phyloP scores from a whole-genome alignment of 2,797 vertebrate genomes.

The Perdix hodgsoniae region DNA sequence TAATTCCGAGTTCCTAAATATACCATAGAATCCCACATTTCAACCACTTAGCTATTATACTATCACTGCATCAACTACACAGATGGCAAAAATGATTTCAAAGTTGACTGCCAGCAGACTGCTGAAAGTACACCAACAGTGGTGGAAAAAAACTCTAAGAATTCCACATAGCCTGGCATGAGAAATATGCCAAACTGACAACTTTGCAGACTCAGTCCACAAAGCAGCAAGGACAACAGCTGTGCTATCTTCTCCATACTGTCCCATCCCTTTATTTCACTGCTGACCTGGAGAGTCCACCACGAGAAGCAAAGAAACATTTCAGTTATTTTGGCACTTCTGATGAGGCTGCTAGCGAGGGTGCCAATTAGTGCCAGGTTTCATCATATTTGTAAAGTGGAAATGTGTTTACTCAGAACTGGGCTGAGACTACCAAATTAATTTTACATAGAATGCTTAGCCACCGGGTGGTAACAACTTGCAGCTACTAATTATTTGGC shows the following conservation, averaged over 20 bases:
- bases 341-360: slow-evolving; percentile 30
- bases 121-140: background rate
- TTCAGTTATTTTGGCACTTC: slow-evolving; percentile 22
- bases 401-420: slow-evolving; percentile 35
- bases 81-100: slow-evolving; percentile 43
- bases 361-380: slow-evolving; percentile 53
- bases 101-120: slow-evolving; percentile 10
- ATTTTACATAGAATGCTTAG: background rate
- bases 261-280: background rate
- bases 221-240: slow-evolving; percentile 1
- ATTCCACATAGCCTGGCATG: background rate
- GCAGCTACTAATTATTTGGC: slow-evolving; percentile 18
- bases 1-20: slow-evolving; percentile 27
- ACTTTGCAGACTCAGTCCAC: background rate
- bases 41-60: slow-evolving; percentile 15
- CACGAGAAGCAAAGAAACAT: background rate
- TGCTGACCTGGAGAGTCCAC: background rate
- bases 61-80: background rate
- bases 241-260: background rate
- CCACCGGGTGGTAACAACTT: slow-evolving; percentile 33
- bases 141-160: background rate
- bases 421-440: slow-evolving; percentile 1
- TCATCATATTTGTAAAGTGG: slow-evolving; percentile 33
- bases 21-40: background rate
- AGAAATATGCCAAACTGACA: slow-evolving; percentile 1